Percentiles rank a stretch among this genome's conserved stretches.
These are phyloP conservation scores for Chrosomus eos DNA, from an alignment of 2,797 vertebrate genomes.

Conservation along the genomic window DNA sequence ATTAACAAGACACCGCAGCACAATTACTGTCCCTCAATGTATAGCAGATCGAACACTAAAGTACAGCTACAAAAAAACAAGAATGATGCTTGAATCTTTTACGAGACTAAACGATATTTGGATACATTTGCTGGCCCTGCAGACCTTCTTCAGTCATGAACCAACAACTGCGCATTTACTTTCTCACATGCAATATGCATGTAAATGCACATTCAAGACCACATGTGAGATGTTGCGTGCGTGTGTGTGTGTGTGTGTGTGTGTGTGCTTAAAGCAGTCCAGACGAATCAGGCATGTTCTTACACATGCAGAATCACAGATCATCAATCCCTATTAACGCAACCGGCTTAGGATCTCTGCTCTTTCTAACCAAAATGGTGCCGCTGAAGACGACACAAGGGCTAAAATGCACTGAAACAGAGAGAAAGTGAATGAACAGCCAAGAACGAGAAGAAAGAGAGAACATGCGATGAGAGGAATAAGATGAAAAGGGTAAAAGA, in stretches of 20 bases:
- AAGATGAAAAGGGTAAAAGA: conserved; percentile 43
- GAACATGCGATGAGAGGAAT: conserved; percentile 50
- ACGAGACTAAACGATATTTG: background rate
- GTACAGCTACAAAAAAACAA: background rate
- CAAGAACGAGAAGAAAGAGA: background rate
- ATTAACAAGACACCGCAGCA: conserved; percentile 28
- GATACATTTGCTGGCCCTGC: background rate
- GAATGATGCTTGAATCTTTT: background rate
- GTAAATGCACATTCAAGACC: background rate
- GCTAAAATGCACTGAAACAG: conserved; percentile 28
- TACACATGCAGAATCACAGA: conserved; percentile 42
- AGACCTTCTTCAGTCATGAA: background rate
- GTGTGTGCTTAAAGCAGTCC: background rate
- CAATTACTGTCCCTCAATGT: conserved; percentile 29
- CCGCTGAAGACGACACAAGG: conserved; percentile 63
- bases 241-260: background rate
- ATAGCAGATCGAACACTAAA: background rate
- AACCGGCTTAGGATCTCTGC: conserved; percentile 47
- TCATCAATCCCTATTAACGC: conserved; percentile 62
- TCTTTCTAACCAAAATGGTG: conserved; percentile 81
- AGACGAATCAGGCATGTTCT: conserved; percentile 47
- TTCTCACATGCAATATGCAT: conserved; percentile 18
- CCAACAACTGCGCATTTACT: background rate
- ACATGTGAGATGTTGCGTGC: background rate
- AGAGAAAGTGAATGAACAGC: conserved; percentile 2